phyloP scores from a whole-genome alignment of 2,113 vertebrate species.

The Columba janthina region DNA sequence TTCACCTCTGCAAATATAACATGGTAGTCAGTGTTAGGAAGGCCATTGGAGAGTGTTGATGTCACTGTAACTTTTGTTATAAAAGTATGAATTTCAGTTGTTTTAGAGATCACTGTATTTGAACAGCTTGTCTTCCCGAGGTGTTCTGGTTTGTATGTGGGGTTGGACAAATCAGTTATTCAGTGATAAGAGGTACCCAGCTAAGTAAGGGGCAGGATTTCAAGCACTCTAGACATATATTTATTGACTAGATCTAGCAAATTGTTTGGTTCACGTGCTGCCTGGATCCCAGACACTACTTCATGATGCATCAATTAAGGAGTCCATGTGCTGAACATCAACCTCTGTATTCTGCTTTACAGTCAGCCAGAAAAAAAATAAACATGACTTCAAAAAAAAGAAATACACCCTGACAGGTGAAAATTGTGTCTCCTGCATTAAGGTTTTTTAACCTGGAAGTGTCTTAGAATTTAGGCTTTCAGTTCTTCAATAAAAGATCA shows the following conservation, averaged over 20 bases:
- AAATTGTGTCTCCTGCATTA: slow-evolving; percentile 1
- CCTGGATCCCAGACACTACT: neutral
- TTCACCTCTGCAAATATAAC: neutral
- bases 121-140: neutral
- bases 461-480: slow-evolving; percentile 22
- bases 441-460: neutral
- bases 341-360: neutral
- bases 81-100: neutral
- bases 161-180: neutral
- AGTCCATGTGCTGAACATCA: neutral
- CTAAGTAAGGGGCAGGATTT: neutral
- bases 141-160: neutral
- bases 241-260: neutral
- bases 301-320: neutral
- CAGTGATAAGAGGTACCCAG: neutral
- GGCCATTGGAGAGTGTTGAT: neutral
- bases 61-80: neutral
- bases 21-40: neutral
- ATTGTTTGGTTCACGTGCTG: neutral
- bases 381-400: neutral
- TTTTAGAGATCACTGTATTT: neutral
- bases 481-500: slow-evolving; percentile 38
- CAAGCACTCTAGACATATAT: neutral
- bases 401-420: neutral
- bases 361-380: neutral